Conservation (phyloP, 2,113 vertebrate species). For the Hippocampus barbouri region DNA sequence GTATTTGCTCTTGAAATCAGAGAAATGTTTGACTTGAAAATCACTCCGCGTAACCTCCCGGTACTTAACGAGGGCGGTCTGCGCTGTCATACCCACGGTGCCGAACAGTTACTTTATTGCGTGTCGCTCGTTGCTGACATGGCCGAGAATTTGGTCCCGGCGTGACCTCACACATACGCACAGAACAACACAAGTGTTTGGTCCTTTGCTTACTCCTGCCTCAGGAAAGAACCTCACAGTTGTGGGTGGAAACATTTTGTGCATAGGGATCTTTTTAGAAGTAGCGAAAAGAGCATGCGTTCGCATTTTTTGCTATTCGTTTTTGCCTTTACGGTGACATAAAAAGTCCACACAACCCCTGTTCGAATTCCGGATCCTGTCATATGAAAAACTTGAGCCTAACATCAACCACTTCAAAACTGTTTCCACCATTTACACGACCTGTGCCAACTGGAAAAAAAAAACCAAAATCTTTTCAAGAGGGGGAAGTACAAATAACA, state of each 20-base stretch:
- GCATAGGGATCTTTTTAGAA: conserved; percentile 71
- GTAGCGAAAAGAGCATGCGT: conserved; percentile 73
- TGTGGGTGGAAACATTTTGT: conserved; percentile 68
- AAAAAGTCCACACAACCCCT: not conserved
- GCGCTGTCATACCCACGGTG: conserved; percentile 11
- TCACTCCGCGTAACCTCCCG: not conserved
- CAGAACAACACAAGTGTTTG: conserved; percentile 27
- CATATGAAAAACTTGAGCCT: not conserved
- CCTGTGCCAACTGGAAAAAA: not conserved
- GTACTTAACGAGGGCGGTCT: conserved; percentile 3
- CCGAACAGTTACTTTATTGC: conserved; percentile 3
- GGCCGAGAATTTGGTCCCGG: conserved; percentile 23
- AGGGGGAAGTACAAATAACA: not conserved
- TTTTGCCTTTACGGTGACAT: conserved; percentile 27
- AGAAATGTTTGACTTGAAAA: conserved; percentile 29
- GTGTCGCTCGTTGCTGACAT: conserved; percentile 2
- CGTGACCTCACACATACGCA: conserved; percentile 40
- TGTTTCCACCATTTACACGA: not conserved
- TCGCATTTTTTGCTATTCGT: conserved; percentile 55
- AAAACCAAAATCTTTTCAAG: not conserved
- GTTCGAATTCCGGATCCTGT: not conserved
- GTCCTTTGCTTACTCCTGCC: conserved; percentile 55
- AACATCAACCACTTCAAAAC: not conserved
- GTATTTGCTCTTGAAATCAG: conserved; percentile 32
- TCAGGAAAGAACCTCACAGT: conserved; percentile 65